Percentiles rank a stretch among this genome's conserved stretches.
These are phyloP conservation scores for Choreutis nemorana DNA, from an alignment of 2,888 invertebrate genomes.

Conservation along the genomic window DNA sequence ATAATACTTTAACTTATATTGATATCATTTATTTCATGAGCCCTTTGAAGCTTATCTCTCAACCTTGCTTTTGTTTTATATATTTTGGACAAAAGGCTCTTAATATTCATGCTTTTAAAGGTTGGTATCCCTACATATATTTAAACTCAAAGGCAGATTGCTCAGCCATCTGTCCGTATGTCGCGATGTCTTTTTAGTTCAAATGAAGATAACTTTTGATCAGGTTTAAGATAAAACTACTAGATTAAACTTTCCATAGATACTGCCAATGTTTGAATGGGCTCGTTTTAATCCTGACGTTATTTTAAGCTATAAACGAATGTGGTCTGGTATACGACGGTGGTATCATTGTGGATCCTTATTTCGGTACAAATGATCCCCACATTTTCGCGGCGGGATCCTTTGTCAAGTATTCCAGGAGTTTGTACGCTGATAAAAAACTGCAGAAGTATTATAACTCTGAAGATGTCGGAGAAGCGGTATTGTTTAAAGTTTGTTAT, in stretches of 20 bases:
- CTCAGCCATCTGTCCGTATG: too few species aligned
- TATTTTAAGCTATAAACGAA: constrained; percentile 62
- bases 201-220: too few species aligned
- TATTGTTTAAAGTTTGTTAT: constrained; percentile 19
- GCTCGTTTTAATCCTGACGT: background rate
- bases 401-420: constrained; percentile 68
- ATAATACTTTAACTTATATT: too few species aligned
- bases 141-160: too few species aligned
- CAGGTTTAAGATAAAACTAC: too few species aligned
- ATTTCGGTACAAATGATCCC: constrained; percentile 71
- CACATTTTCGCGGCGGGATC: constrained; percentile 72
- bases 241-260: background rate
- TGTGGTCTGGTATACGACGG: constrained; percentile 69
- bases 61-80: constrained; percentile 66
- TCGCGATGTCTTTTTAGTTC: background rate
- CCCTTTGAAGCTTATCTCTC: constrained; percentile 35
- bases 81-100: constrained; percentile 66
- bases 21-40: constrained; percentile 65
- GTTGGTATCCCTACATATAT: too few species aligned
- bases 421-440: constrained; percentile 57
- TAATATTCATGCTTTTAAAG: constrained; percentile 51
- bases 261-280: background rate
- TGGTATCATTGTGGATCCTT: constrained; percentile 67
- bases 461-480: constrained; percentile 70
- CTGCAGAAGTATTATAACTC: constrained; percentile 66